Evolutionary conservation across 2,797 vertebrate genomes (phyloP), one percentile per base, ranked within the genome.

Genomic region (Xenopus petersii): DNA sequence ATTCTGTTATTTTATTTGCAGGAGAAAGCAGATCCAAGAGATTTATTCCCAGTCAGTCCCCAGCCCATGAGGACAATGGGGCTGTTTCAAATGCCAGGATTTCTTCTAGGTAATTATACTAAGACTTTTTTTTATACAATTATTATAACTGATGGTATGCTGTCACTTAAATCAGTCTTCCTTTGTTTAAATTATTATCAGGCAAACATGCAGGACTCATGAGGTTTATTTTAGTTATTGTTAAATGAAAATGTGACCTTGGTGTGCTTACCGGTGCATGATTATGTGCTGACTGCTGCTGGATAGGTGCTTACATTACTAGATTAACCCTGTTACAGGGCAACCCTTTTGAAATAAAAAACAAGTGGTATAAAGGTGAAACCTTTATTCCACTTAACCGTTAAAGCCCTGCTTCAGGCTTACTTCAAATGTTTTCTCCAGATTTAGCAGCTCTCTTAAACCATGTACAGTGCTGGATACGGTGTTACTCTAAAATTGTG

Each of bases 31-130:
- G 24, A 79, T 10, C 42, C 15, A 49, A 47, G 17, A 65, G 6
- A 12, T 49, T 67, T 49, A 60, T 63, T 55, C 70, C 36, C 17
- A 58, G 59, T 55, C 36, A 42, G 67, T 70, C 58, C 75, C 56
- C 62, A 59, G 16, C 67, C 21, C 59, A 62, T 54, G 54, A 74
- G 62, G 66, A 79, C 67, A 70, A 79, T 79, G 77, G 67, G 71
- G 56, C 71, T 70, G 8, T n/a, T 74, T 11, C 71, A 70, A 36
- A 71, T 74, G 56, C n/a, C 71, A n/a, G 76, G 54, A 74, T 61
- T 74, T 26, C 11, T 79, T 15, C 54, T 79, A 79, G 77, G 77
- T 79, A 79, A 79, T 24, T 60, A 12, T 11, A 24, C 58, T 60
- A 16, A 56, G n/a, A 17, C 7, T 56, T 16, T 16, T 16, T 56